Evolutionary conservation across 2,797 vertebrate species (phyloP).

Genomic region (Lacerta agilis): DNA sequence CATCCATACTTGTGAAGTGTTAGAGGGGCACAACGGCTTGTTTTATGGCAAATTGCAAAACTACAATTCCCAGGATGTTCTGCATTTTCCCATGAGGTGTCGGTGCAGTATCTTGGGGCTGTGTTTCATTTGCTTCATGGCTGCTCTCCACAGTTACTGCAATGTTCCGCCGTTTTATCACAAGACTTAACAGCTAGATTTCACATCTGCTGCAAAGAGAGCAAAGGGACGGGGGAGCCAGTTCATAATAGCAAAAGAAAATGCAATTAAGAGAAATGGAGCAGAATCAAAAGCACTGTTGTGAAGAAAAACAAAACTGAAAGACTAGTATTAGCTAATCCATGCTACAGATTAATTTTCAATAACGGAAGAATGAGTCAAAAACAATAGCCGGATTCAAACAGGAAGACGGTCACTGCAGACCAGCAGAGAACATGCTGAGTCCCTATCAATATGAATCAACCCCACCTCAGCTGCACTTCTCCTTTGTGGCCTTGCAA

Average conservation of each 20-base stretch:
- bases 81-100: background rate
- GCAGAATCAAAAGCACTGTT: background rate
- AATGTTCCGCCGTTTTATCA: background rate
- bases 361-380: background rate
- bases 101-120: background rate
- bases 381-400: background rate
- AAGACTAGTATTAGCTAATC: background rate
- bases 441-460: background rate
- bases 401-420: background rate
- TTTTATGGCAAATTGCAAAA: background rate
- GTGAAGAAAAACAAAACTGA: background rate
- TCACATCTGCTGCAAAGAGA: too few species aligned
- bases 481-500: background rate
- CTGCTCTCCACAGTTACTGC: background rate
- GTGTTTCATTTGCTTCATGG: background rate
- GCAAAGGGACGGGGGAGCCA: background rate
- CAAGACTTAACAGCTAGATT: too few species aligned
- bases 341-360: background rate
- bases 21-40: background rate
- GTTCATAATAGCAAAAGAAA: background rate
- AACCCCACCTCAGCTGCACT: too few species aligned
- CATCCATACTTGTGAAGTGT: background rate
- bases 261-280: background rate
- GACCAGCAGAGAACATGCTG: background rate
- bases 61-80: background rate